Evolutionary conservation across 2,113 vertebrate genomes (phyloP).

Genomic region (Anguilla rostrata): DNA sequence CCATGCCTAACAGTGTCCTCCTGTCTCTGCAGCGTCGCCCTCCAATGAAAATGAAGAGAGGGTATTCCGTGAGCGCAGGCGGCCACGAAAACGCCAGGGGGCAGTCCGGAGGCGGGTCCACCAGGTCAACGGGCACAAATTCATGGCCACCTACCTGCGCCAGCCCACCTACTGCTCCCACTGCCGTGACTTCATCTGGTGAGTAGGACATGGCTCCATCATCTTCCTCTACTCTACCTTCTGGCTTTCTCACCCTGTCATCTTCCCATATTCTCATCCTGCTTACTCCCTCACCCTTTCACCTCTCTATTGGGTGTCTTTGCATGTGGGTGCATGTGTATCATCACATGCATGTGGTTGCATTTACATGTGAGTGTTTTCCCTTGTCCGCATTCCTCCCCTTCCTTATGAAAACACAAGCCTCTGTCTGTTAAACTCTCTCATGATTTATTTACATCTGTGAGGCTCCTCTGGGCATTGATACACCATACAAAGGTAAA

Average conservation of each 20-base stretch:
- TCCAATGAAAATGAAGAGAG: slow-evolving; percentile 95
- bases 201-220: slow-evolving; percentile 37
- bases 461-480: not conserved
- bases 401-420: not conserved
- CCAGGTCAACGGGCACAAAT: slow-evolving; percentile 98
- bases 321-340: not conserved
- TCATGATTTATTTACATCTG: not conserved
- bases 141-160: slow-evolving; percentile 98
- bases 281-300: not conserved
- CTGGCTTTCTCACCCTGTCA: not conserved
- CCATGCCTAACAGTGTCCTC: not conserved
- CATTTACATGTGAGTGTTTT: not conserved
- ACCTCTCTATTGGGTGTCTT: not conserved
- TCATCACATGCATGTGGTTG: not conserved
- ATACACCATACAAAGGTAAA: not conserved
- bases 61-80: slow-evolving; percentile 92
- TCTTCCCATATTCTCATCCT: not conserved
- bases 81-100: slow-evolving; percentile 91
- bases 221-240: not conserved
- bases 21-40: slow-evolving; percentile 61
- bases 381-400: not conserved
- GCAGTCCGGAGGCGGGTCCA: slow-evolving; percentile 94
- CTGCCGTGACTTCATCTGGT: slow-evolving; percentile 99
- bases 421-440: not conserved
- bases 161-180: slow-evolving; percentile 98